phyloP scores from a whole-genome alignment of 2,888 invertebrate genomes.

The Sussaba pulchella region DNA sequence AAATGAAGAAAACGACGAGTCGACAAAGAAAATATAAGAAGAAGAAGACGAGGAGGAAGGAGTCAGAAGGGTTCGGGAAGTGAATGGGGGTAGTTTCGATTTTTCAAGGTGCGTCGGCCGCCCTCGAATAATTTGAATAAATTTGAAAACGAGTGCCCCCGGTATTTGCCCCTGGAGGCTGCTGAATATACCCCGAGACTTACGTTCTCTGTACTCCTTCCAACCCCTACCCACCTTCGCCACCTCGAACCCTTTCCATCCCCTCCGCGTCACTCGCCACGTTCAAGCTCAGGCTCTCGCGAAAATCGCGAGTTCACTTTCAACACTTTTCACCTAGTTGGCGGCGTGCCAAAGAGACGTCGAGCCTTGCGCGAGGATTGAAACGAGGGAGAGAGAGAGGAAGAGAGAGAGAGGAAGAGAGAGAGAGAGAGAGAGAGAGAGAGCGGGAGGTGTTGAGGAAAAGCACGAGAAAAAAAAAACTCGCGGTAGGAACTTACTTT shows the following conservation, averaged over 20 bases:
- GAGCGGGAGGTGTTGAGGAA: slow-evolving; percentile 55
- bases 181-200: slow-evolving; percentile 38
- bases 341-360: slow-evolving; percentile 76
- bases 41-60: slow-evolving; percentile 37
- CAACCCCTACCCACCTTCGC: slow-evolving; percentile 60
- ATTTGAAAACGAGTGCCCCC: slow-evolving; percentile 77
- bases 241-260: slow-evolving; percentile 53
- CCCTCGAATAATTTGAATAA: slow-evolving; percentile 80
- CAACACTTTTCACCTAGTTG: slow-evolving; percentile 84
- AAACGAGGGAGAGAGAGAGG: slow-evolving; percentile 25
- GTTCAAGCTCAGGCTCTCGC: slow-evolving; percentile 66
- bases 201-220: slow-evolving; percentile 39
- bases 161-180: slow-evolving; percentile 48
- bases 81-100: slow-evolving; percentile 66
- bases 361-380: slow-evolving; percentile 24
- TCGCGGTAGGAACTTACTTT: slow-evolving; percentile 78
- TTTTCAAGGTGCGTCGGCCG: slow-evolving; percentile 67
- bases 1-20: slow-evolving; percentile 28
- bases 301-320: slow-evolving; percentile 83
- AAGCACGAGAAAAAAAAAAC: slow-evolving; percentile 56
- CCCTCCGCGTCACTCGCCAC: slow-evolving; percentile 63
- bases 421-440: too few species aligned
- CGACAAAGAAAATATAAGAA: slow-evolving; percentile 39
- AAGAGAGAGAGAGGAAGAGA: slow-evolving; percentile 15
- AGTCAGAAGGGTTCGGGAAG: slow-evolving; percentile 15